Evolutionary conservation across 2,797 vertebrate genomes (phyloP).

Genomic region (Sphenopsis melanotis): DNA sequence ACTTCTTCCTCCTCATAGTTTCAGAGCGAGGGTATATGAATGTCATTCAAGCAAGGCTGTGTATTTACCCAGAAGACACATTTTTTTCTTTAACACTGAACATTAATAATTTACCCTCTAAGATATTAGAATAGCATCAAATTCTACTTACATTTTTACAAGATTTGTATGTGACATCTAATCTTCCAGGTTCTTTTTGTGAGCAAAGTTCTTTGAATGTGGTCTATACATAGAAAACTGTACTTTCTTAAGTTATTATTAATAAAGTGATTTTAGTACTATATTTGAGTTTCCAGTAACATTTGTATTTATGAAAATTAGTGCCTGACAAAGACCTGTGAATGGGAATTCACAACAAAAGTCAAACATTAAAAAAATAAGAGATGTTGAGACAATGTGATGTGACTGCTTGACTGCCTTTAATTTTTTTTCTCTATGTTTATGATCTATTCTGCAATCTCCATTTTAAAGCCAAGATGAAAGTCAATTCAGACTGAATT

Average conservation of each 20-base stretch:
- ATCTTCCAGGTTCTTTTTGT: background rate
- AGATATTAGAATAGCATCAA: slow-evolving; percentile 54
- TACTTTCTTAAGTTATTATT: slow-evolving; percentile 19
- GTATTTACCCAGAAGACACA: slow-evolving; percentile 57
- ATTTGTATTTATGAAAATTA: slow-evolving; percentile 46
- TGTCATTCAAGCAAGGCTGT: slow-evolving; percentile 4
- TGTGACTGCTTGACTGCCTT: background rate
- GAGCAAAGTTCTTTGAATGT: slow-evolving; percentile 29
- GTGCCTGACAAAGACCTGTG: background rate
- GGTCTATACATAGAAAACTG: background rate
- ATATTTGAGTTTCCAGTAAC: background rate
- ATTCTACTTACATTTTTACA: slow-evolving; percentile 41
- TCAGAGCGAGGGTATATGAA: slow-evolving; percentile 44
- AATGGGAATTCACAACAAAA: slow-evolving; percentile 22
- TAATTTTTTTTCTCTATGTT: background rate
- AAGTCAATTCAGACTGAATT: background rate
- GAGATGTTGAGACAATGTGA: background rate
- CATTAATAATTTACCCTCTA: slow-evolving; percentile 68
- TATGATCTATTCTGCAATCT: background rate
- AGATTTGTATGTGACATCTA: slow-evolving; percentile 15
- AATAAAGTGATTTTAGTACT: background rate
- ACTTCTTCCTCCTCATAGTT: slow-evolving; percentile 53
- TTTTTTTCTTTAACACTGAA: slow-evolving; percentile 34
- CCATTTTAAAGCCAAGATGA: slow-evolving; percentile 22
- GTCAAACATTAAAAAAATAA: background rate